Base-by-base conservation (phyloP, 2,113 vertebrate genomes). In the Pipa parva region DNA sequence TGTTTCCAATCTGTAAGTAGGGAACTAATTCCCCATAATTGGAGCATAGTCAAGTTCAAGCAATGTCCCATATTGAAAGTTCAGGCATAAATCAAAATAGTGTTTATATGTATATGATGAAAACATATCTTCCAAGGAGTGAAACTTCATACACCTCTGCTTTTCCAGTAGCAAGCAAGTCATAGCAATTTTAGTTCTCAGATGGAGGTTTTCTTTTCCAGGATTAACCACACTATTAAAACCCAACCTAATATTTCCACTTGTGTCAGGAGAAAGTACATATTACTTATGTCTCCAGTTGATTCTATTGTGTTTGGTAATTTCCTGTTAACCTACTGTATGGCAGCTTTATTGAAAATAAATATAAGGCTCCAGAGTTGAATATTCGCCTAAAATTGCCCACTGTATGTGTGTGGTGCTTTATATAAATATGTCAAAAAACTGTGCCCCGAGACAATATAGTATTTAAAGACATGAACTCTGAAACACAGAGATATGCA, bases 211-310 rank as follows among this genome's bases (percentile, higher is more conserved):
- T 50, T 49, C 60, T 22, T 24, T 62, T 48, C 25, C 27, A 18
- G 8, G 11, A 20, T 50, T 42, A 21, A 49, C 60, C 60, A 49
- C 60, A 63, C 28, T 17, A 48, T 33, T 61, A 21, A 24, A 49
- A 49, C n/a, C 25, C 22, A 54, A 28, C 42, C 59, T 2, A 31
- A 31, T 25, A 21, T 62, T 62, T 62, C 57, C 33, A 25, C 37
- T 39, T 42, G 36, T 59, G 57, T 59, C 57, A 45, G 57, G 39
- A 42, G 59, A 28, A 62, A 27, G 33, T 18, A 22, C 9, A 22
- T 46, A 61, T 59, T 33, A 17, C 13, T 42, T 61, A 28, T 25
- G 20, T 27, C 37, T 60, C 24, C 26, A 17, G 24, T 28, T 61
- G 15, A 21, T 59, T 17, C 21, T 45, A 17, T 45, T 22, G 11